Conservation (phyloP, 2,113 vertebrate genomes). For the Hippocampus barbouri region DNA sequence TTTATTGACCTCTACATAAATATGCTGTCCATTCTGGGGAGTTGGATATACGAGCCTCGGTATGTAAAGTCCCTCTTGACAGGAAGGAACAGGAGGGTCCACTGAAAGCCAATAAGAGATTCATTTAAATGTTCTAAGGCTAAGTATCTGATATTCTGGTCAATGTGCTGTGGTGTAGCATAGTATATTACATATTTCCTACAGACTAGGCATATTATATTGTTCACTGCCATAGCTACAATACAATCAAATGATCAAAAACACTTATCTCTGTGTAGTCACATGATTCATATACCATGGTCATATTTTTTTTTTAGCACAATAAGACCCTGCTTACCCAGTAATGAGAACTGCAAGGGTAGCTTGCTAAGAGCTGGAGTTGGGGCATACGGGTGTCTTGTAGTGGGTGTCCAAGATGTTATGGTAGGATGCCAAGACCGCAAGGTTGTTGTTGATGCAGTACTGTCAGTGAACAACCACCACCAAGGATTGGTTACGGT, state of each 20-base stretch:
- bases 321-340: conserved; percentile 38
- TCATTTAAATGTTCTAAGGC: neutral
- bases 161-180: neutral
- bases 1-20: conserved; percentile 45
- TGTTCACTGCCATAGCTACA: neutral
- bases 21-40: conserved; percentile 35
- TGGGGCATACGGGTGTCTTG: neutral
- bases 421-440: neutral
- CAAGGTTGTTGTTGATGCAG: too few relatives aligned
- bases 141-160: neutral
- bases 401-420: neutral
- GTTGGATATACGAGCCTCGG: conserved; percentile 56
- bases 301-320: neutral
- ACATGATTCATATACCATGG: neutral
- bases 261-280: neutral
- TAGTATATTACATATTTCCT: neutral
- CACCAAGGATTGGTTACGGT: neutral
- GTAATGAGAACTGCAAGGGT: conserved; percentile 60
- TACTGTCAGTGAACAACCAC: neutral
- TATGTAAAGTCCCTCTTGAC: conserved; percentile 54
- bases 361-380: conserved; percentile 52
- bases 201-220: neutral
- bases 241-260: neutral
- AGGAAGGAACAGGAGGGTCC: conserved; percentile 52
- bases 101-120: conserved; percentile 39